Evolutionary conservation across 2,888 invertebrate species (phyloP).

Genomic region (Nudaria mundana): DNA sequence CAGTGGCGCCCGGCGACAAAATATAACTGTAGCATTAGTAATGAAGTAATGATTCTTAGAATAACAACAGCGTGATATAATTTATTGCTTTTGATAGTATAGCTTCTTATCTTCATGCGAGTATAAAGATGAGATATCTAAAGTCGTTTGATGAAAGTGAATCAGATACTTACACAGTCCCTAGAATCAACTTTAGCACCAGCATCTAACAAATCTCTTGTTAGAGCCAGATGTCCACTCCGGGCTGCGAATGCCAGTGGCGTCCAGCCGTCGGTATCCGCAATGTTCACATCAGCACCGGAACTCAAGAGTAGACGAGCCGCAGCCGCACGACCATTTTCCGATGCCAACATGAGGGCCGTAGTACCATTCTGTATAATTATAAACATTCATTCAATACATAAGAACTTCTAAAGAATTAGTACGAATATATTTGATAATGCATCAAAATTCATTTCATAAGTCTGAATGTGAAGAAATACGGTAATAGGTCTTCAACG

Average conservation of each 20-base stretch:
- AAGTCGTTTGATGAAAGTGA: no score
- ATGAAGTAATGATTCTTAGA: not conserved
- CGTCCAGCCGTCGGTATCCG: conserved; percentile 97
- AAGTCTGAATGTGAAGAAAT: no score
- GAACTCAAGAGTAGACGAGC: conserved; percentile 92
- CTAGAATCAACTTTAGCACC: conserved; percentile 92
- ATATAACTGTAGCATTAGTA: not conserved
- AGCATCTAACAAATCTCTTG: conserved; percentile 90
- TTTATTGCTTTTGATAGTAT: not conserved
- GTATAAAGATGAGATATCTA: no score
- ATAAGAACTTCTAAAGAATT: no score
- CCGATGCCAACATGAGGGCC: conserved; percentile 94
- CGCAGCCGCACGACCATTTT: conserved; percentile 91
- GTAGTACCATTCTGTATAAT: conserved; percentile 92
- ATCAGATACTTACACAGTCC: conserved; percentile 85
- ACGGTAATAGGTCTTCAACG: no score
- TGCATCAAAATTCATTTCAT: no score
- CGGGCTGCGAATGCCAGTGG: conserved; percentile 94
- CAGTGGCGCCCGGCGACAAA: no score
- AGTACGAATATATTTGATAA: no score
- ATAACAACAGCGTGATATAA: not conserved
- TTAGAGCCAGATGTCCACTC: conserved; percentile 91
- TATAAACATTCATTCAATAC: not conserved
- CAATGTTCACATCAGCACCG: conserved; percentile 95
- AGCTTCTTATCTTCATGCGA: not conserved